A percentile compares a stretch with the other conserved stretches of the same genome.
phyloP scores from a whole-genome alignment of 2,888 invertebrate species.

The Ariolimax columbianus region DNA sequence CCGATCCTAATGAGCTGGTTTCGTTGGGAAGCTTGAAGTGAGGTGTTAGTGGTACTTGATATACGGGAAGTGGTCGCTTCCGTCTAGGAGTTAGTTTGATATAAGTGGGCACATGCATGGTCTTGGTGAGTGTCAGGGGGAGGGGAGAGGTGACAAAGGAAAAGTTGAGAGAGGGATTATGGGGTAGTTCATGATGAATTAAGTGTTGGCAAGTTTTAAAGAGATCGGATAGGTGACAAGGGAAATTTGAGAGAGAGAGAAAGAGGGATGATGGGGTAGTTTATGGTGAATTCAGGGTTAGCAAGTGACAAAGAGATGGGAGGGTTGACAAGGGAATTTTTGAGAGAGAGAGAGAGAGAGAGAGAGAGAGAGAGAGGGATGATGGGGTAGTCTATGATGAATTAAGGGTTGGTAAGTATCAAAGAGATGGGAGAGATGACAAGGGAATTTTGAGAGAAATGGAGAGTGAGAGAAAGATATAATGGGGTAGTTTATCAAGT shows the following conservation, averaged over 20 bases:
- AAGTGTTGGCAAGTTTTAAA: not conserved
- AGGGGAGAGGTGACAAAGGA: not conserved
- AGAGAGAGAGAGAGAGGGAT: too few species aligned
- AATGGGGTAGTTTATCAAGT: not conserved
- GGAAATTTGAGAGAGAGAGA: too few species aligned
- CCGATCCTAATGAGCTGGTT: slow-evolving; percentile 9
- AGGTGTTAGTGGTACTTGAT: slow-evolving; percentile 26
- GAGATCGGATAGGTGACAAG: not conserved
- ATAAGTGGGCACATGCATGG: slow-evolving; percentile 6
- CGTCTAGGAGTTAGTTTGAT: not conserved
- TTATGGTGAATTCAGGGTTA: not conserved
- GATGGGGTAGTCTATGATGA: too few species aligned
- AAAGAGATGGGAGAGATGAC: not conserved
- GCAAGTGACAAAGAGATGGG: not conserved
- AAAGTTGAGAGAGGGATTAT: not conserved
- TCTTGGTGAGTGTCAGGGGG: not conserved
- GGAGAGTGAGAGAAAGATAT: not conserved
- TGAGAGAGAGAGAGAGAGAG: too few species aligned
- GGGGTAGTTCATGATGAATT: not conserved
- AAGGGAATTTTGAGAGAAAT: too few species aligned
- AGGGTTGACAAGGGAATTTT: not conserved
- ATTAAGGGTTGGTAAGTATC: not conserved
- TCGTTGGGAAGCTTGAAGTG: not conserved
- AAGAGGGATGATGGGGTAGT: not conserved
- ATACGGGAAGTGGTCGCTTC: not conserved